Evolutionary conservation across 1,140 invertebrate genomes (phyloP).

Genomic region (Coptotermes formosanus): DNA sequence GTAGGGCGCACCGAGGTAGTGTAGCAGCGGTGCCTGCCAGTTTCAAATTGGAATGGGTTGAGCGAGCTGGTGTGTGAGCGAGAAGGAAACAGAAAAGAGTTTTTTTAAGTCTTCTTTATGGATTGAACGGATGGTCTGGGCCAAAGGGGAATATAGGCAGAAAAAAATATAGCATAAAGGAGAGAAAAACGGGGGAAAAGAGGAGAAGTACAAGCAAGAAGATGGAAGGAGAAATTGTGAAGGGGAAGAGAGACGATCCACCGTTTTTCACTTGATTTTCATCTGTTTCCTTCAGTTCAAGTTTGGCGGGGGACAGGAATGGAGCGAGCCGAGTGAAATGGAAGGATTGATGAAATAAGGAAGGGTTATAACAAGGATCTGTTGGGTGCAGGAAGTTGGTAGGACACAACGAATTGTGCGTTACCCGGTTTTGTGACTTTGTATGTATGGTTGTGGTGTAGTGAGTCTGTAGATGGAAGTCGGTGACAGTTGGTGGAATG

Average conservation of each 20-base stretch:
- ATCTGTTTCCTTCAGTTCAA: constrained; percentile 26
- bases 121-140: constrained; percentile 28
- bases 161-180: constrained; percentile 20
- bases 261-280: constrained; percentile 30
- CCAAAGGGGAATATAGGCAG: constrained; percentile 14
- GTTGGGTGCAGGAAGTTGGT: neutral
- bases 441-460: neutral
- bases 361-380: neutral
- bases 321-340: neutral
- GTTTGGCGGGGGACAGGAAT: constrained; percentile 22
- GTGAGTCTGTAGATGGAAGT: neutral
- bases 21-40: constrained; percentile 3
- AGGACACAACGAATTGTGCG: neutral
- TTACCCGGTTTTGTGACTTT: neutral
- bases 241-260: constrained; percentile 18
- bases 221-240: constrained; percentile 22
- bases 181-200: constrained; percentile 18
- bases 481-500: constrained; percentile 5
- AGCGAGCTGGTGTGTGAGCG: constrained; percentile 11
- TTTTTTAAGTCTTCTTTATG: constrained; percentile 23
- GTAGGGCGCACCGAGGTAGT: neutral
- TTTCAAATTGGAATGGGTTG: constrained; percentile 27
- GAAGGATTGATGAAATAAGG: constrained; percentile 8
- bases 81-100: neutral
- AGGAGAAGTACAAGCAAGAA: constrained; percentile 20